phyloP scores from a whole-genome alignment of 1,140 invertebrate species.

The Acromyrmex echinatior region DNA sequence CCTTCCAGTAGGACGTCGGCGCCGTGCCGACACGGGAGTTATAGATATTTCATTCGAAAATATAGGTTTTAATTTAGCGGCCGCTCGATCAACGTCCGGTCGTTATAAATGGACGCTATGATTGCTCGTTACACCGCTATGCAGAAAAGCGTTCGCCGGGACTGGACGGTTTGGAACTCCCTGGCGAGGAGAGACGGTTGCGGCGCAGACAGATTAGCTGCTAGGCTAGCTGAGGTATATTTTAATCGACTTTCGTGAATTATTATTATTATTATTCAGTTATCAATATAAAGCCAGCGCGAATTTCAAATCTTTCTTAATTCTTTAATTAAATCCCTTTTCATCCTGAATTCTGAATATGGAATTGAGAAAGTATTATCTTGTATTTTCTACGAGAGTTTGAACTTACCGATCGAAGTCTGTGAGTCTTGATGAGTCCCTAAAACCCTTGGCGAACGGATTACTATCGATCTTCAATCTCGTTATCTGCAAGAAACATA shows the following conservation, averaged over 20 bases:
- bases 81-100: slow-evolving; percentile 58
- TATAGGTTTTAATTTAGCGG: slow-evolving; percentile 63
- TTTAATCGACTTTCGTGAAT: slow-evolving; percentile 56
- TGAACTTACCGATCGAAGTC: slow-evolving; percentile 85
- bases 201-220: slow-evolving; percentile 47
- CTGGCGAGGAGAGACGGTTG: background rate
- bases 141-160: slow-evolving; percentile 51
- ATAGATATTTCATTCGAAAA: slow-evolving; percentile 65
- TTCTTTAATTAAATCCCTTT: background rate
- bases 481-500: slow-evolving; percentile 87
- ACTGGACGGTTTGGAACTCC: slow-evolving; percentile 11
- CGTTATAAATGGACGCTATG: slow-evolving; percentile 59
- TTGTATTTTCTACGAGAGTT: background rate
- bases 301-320: slow-evolving; percentile 17
- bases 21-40: slow-evolving; percentile 61
- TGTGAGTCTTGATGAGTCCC: slow-evolving; percentile 94
- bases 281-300: slow-evolving; percentile 10
- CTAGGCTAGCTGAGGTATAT: slow-evolving; percentile 21
- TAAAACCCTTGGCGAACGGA: slow-evolving; percentile 94
- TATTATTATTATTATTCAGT: slow-evolving; percentile 58
- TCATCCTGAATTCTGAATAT: background rate
- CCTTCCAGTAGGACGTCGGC: slow-evolving; percentile 57
- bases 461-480: slow-evolving; percentile 96
- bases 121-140: slow-evolving; percentile 61
- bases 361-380: slow-evolving; percentile 21